These are phyloP conservation scores for Bradypus variegatus DNA, from an alignment of 2,797 vertebrate species.

Conservation along the genomic window DNA sequence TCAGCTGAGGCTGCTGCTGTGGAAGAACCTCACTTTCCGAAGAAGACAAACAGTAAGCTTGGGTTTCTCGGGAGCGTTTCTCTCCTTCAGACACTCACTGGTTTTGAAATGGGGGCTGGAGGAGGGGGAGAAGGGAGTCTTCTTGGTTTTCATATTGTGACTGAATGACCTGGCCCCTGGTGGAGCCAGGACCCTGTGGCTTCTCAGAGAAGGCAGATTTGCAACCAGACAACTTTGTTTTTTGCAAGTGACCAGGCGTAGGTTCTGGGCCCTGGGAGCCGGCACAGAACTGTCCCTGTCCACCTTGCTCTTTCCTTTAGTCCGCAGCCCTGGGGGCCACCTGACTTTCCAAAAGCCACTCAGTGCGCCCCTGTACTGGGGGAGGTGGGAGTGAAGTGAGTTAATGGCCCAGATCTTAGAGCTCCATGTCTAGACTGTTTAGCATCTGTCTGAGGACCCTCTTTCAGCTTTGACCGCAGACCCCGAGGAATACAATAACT, in stretches of 20 bases:
- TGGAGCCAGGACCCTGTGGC: background rate
- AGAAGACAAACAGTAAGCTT: conserved; percentile 88
- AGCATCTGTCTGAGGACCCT: background rate
- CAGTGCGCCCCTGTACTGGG: background rate
- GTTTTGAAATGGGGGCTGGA: background rate
- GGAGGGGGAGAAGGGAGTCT: background rate
- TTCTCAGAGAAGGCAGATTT: background rate
- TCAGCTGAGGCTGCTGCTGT: conserved; percentile 91
- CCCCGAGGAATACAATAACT: background rate
- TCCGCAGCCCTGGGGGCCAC: background rate
- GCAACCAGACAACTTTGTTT: background rate
- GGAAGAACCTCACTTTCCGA: conserved; percentile 97
- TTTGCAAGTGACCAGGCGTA: background rate
- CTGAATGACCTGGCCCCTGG: background rate
- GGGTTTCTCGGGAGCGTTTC: background rate
- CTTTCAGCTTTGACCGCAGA: background rate
- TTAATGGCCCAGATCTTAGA: background rate
- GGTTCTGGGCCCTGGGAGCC: background rate
- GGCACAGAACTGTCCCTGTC: background rate
- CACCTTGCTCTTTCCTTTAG: background rate
- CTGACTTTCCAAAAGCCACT: background rate
- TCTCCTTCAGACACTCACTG: background rate
- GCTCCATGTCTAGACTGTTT: background rate
- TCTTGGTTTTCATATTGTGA: background rate
- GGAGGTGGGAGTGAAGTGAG: background rate